Evolutionary conservation across 2,797 vertebrate genomes (phyloP).

Genomic region (Dendrocincla tyrannina): DNA sequence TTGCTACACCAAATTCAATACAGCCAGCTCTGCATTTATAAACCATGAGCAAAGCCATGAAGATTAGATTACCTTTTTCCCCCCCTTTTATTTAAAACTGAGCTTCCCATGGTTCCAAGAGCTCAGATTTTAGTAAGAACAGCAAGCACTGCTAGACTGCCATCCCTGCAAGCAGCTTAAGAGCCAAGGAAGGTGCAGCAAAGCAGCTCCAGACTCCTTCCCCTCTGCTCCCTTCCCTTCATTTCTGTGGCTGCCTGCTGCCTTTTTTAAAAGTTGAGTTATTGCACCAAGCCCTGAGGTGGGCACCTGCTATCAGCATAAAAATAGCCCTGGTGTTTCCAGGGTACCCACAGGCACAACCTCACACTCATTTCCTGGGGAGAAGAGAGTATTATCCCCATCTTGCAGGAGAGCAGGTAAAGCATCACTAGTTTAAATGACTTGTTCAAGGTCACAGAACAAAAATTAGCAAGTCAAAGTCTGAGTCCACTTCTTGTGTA

Average conservation of each 20-base stretch:
- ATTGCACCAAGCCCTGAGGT: neutral
- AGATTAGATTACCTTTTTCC: neutral
- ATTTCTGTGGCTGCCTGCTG: neutral
- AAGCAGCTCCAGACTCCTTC: neutral
- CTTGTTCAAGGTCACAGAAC: neutral
- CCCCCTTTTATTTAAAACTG: neutral
- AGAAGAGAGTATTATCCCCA: neutral
- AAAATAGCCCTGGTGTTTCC: neutral
- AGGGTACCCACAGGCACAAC: neutral
- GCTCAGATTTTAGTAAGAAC: neutral
- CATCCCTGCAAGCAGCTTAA: neutral
- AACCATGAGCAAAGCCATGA: neutral
- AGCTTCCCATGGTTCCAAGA: neutral
- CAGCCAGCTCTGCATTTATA: slow-evolving; percentile 2
- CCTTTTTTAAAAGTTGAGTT: neutral
- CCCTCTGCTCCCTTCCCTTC: neutral
- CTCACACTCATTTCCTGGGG: neutral
- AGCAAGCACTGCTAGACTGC: neutral
- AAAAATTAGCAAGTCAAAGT: neutral
- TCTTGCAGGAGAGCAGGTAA: neutral
- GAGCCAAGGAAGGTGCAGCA: neutral
- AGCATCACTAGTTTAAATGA: neutral
- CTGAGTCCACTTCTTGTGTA: neutral
- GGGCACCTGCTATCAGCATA: neutral
- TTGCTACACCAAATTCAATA: neutral